Percentiles rank a stretch among this genome's conserved stretches.
Conservation (phyloP, 2,888 invertebrate genomes). For the Drosophila peninsularis region DNA sequence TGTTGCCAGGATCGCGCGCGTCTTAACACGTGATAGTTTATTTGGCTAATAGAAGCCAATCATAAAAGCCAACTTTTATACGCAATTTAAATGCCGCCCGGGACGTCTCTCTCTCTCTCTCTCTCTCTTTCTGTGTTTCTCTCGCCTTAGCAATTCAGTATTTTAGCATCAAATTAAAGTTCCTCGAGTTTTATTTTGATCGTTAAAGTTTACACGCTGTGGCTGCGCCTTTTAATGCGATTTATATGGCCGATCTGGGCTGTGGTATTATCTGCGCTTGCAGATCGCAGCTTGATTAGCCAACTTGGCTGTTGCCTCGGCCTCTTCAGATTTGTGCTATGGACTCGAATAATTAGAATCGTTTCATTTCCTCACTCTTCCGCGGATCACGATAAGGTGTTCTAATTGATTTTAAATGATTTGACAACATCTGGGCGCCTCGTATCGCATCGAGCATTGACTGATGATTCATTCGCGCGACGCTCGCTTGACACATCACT, state of each 20-base stretch:
- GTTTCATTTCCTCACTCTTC: not conserved
- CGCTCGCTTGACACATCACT: slow-evolving; percentile 34
- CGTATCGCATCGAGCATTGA: slow-evolving; percentile 12
- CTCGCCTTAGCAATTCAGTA: slow-evolving; percentile 47
- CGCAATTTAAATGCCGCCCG: slow-evolving; percentile 61
- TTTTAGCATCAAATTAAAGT: slow-evolving; percentile 72
- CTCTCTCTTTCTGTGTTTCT: not conserved
- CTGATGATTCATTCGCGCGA: slow-evolving; percentile 45
- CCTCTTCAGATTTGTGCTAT: not conserved
- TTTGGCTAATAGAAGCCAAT: slow-evolving; percentile 71
- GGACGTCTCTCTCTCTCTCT: not conserved
- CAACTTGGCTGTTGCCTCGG: not conserved
- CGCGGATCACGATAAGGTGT: slow-evolving; percentile 8
- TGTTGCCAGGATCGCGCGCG: slow-evolving; percentile 43
- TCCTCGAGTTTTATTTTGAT: slow-evolving; percentile 33
- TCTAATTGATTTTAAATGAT: slow-evolving; percentile 39
- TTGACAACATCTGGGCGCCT: slow-evolving; percentile 46
- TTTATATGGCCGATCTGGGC: slow-evolving; percentile 58
- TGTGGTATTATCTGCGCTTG: slow-evolving; percentile 63
- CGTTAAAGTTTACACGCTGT: slow-evolving; percentile 34
- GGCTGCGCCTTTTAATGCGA: slow-evolving; percentile 36
- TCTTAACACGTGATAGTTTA: slow-evolving; percentile 74
- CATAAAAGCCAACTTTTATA: slow-evolving; percentile 74
- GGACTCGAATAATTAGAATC: not conserved
- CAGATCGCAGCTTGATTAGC: slow-evolving; percentile 41